Evolutionary conservation across 2,888 invertebrate species (phyloP).

Genomic region (Epistrophe eligans): DNA sequence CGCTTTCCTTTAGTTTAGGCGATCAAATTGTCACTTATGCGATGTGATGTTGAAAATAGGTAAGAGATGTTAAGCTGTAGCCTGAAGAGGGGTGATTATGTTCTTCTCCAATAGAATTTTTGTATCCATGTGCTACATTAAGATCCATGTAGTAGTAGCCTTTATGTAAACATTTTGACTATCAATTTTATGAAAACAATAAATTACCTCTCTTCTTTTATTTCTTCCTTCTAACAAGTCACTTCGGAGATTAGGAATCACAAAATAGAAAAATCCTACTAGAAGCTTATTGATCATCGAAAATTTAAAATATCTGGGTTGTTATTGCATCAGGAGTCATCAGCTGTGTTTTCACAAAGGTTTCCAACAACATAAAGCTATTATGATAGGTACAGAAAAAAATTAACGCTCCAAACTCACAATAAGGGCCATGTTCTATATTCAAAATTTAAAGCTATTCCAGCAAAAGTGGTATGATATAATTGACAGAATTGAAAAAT

Average conservation of each 20-base stretch:
- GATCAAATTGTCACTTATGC: not conserved
- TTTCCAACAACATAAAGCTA: too few species aligned
- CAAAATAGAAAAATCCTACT: not conserved
- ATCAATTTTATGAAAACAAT: slow-evolving; percentile 19
- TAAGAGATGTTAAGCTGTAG: not conserved
- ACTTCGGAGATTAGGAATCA: not conserved
- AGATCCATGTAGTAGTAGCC: not conserved
- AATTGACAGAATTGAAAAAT: too few species aligned
- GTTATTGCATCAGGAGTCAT: too few species aligned
- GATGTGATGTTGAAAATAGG: not conserved
- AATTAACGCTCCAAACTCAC: too few species aligned
- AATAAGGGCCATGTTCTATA: too few species aligned
- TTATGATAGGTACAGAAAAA: too few species aligned
- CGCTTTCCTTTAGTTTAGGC: not conserved
- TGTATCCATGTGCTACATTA: not conserved
- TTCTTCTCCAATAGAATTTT: not conserved
- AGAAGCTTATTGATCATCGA: not conserved
- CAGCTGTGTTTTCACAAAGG: too few species aligned
- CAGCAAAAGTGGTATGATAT: too few species aligned
- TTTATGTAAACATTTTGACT: not conserved
- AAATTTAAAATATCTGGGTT: too few species aligned
- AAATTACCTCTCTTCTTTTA: slow-evolving; percentile 28
- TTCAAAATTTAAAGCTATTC: not conserved
- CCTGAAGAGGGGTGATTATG: not conserved
- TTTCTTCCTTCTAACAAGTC: not conserved